phyloP scores from a whole-genome alignment of 2,888 invertebrate genomes.

The Thalpophila matura region DNA sequence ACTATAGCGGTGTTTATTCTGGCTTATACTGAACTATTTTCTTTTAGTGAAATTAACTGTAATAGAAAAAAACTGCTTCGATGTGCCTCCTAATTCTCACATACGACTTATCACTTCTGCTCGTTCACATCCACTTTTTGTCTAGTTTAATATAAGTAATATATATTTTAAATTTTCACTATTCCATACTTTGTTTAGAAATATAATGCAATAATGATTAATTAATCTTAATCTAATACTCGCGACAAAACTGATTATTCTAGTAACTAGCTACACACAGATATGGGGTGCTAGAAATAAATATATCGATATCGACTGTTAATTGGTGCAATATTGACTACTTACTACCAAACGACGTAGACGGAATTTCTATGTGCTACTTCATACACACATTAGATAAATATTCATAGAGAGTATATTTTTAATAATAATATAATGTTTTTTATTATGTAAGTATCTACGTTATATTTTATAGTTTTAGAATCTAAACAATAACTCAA shows the following conservation, averaged over 20 bases:
- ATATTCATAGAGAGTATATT: conserved; percentile 47
- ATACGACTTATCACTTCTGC: conserved; percentile 72
- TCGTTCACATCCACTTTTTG: conserved; percentile 77
- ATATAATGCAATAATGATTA: conserved; percentile 50
- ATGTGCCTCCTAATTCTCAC: conserved; percentile 83
- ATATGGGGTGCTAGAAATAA: conserved; percentile 62
- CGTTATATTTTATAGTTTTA: conserved; percentile 13
- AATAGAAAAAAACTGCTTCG: conserved; percentile 68
- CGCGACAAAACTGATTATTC: conserved; percentile 49
- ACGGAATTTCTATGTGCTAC: conserved; percentile 58
- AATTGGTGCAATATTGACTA: conserved; percentile 68
- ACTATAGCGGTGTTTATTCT: conserved; percentile 81
- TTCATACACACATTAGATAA: conserved; percentile 43
- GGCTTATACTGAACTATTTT: conserved; percentile 38
- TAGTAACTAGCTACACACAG: conserved; percentile 60
- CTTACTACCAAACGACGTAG: conserved; percentile 56
- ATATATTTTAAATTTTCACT: conserved; percentile 23
- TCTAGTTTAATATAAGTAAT: conserved; percentile 14
- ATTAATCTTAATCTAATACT: conserved; percentile 52
- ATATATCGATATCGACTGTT: conserved; percentile 53
- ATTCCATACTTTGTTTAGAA: conserved; percentile 33
- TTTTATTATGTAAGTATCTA: conserved; percentile 37
- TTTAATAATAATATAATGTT: conserved; percentile 20
- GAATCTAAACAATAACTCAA: conserved; percentile 35
- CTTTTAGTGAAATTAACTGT: conserved; percentile 15